These are phyloP conservation scores for Leptopilina drosophilae DNA, from an alignment of 2,888 invertebrate species.

Conservation along the genomic window DNA sequence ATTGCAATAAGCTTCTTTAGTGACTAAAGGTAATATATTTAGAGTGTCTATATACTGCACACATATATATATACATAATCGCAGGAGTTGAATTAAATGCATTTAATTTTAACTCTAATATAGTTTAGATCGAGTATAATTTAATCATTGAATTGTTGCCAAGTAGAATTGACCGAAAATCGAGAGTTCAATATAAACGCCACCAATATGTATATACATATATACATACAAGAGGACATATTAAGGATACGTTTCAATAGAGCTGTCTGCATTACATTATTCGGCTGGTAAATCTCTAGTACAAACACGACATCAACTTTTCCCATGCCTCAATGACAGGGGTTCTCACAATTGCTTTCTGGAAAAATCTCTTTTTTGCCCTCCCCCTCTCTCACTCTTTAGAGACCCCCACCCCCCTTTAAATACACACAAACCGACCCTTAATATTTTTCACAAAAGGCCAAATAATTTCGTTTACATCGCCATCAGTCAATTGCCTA, in stretches of 20 bases:
- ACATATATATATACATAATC: not conserved
- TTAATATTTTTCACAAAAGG: not conserved
- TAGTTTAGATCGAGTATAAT: conserved; percentile 61
- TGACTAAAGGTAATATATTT: conserved; percentile 5
- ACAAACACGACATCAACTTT: conserved; percentile 76
- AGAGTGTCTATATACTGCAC: not conserved
- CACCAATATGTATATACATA: too few species aligned
- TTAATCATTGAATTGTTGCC: conserved; percentile 68
- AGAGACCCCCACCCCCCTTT: not conserved
- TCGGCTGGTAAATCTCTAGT: conserved; percentile 73
- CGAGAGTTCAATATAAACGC: conserved; percentile 58
- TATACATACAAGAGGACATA: conserved; percentile 66
- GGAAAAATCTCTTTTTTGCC: too few species aligned
- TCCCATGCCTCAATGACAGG: conserved; percentile 71
- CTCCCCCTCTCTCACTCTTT: too few species aligned
- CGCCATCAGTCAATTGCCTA: conserved; percentile 9
- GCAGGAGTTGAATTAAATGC: conserved; percentile 30
- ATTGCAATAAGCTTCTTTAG: conserved; percentile 32
- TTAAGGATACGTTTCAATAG: conserved; percentile 73
- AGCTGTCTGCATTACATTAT: conserved; percentile 74
- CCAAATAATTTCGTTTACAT: conserved; percentile 32
- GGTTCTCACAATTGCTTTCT: conserved; percentile 64
- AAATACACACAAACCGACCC: conserved; percentile 6
- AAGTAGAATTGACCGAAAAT: conserved; percentile 67
- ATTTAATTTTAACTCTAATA: not conserved